Evolutionary conservation across 2,888 invertebrate genomes (phyloP).

Genomic region (Patella pellucida): DNA sequence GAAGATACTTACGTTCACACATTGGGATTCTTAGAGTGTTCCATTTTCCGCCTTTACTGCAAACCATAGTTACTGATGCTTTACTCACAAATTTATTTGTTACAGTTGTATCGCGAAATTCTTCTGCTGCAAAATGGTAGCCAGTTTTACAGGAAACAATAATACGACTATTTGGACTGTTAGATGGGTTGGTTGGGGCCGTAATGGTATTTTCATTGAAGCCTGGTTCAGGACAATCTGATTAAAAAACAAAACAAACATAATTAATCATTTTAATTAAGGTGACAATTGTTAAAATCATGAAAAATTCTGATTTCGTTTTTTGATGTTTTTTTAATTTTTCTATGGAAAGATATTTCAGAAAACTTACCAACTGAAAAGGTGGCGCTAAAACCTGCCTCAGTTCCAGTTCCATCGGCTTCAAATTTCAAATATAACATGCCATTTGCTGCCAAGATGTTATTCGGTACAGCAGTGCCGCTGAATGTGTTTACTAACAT

Average conservation of each 20-base stretch:
- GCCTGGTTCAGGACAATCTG: conserved; percentile 50
- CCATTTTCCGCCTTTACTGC: conserved; percentile 52
- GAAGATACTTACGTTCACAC: conserved; percentile 42
- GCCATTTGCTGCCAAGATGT: conserved; percentile 28
- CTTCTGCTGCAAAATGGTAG: conserved; percentile 46
- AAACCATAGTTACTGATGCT: conserved; percentile 30
- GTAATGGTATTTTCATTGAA: conserved; percentile 38
- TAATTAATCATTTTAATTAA: neutral
- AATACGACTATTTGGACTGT: conserved; percentile 39
- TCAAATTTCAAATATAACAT: conserved; percentile 34
- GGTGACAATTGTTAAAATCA: too few relatives aligned
- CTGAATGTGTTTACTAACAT: conserved; percentile 8
- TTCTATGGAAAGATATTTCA: neutral
- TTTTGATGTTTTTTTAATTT: too few relatives aligned
- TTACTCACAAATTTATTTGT: conserved; percentile 10
- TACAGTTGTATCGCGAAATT: conserved; percentile 32
- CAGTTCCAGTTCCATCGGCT: conserved; percentile 34
- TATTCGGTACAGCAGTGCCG: neutral
- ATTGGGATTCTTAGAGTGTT: conserved; percentile 35
- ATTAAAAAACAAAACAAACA: conserved; percentile 6
- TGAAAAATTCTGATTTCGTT: too few relatives aligned
- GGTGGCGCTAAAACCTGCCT: conserved; percentile 40
- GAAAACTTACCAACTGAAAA: conserved; percentile 44
- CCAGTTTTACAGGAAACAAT: conserved; percentile 46
- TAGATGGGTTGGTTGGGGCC: conserved; percentile 19